Evolutionary conservation across 2,797 vertebrate genomes (phyloP).

Genomic region (Poeciliopsis paucimaculata): DNA sequence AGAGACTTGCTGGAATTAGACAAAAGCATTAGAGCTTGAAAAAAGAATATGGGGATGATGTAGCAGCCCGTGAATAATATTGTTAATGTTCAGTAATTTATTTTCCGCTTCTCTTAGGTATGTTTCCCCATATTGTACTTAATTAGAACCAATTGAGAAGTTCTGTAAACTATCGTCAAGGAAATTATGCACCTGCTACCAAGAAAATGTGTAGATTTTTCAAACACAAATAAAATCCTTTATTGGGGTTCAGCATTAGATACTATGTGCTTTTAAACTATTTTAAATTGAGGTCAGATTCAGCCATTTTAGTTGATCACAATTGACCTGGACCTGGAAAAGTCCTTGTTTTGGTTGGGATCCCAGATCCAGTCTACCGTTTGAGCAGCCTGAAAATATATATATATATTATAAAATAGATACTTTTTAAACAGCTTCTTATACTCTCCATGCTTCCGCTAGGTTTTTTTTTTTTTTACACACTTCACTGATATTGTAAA

Average conservation of each 20-base stretch:
- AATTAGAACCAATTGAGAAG: background rate
- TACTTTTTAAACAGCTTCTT: background rate
- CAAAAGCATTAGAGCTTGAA: background rate
- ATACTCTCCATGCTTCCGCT: background rate
- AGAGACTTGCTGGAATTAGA: background rate
- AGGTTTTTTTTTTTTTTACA: background rate
- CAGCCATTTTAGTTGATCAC: background rate
- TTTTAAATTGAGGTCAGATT: background rate
- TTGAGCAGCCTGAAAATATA: too few species aligned
- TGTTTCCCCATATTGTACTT: background rate
- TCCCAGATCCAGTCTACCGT: background rate
- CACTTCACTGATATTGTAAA: background rate
- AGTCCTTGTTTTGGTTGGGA: background rate
- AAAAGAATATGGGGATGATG: background rate
- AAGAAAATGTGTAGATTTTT: background rate
- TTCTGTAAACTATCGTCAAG: background rate
- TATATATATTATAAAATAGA: background rate
- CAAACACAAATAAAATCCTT: background rate
- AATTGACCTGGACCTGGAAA: background rate
- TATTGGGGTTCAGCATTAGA: background rate
- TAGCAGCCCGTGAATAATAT: background rate
- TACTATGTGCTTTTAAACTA: background rate
- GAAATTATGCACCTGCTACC: background rate
- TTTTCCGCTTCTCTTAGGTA: background rate
- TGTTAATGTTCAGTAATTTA: background rate